A percentile compares a stretch with the other conserved stretches of the same genome.
These are phyloP conservation scores for Shinisaurus crocodilurus DNA, from an alignment of 2,113 vertebrate genomes.

Conservation along the genomic window DNA sequence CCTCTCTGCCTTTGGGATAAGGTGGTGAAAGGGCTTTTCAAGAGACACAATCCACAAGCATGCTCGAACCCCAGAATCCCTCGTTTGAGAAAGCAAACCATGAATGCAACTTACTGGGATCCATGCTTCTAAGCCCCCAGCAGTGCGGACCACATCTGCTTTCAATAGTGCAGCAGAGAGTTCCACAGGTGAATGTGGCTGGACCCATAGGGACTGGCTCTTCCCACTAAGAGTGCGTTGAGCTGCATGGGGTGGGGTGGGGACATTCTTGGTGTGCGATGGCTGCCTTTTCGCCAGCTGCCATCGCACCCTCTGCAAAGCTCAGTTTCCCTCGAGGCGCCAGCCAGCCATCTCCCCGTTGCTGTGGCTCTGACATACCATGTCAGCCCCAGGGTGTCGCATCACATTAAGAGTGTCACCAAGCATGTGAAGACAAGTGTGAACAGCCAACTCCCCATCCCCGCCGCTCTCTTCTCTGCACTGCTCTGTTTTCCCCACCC, in stretches of 20 bases:
- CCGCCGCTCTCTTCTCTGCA: not conserved
- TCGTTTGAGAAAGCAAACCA: not conserved
- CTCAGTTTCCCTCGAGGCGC: not conserved
- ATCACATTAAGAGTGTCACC: conserved; percentile 3
- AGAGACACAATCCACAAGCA: too few species aligned
- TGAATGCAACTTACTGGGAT: not conserved
- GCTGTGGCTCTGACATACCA: not conserved
- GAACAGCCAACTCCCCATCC: not conserved
- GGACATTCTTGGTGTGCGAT: too few species aligned
- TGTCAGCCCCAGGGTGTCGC: conserved; percentile 5
- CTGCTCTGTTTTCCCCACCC: not conserved
- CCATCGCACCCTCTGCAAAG: not conserved
- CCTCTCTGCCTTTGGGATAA: too few species aligned
- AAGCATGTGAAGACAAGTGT: not conserved
- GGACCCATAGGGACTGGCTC: too few species aligned
- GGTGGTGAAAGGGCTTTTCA: too few species aligned
- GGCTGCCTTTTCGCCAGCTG: not conserved
- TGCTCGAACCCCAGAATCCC: too few species aligned
- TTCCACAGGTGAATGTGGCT: not conserved
- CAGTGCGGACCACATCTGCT: not conserved
- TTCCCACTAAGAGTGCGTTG: not conserved
- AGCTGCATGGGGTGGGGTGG: not conserved
- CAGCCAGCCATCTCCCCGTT: not conserved
- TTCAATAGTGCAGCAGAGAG: not conserved
- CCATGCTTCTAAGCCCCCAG: not conserved